Base-by-base conservation (phyloP, 2,797 vertebrate species). In the Tarsius wallacei region DNA sequence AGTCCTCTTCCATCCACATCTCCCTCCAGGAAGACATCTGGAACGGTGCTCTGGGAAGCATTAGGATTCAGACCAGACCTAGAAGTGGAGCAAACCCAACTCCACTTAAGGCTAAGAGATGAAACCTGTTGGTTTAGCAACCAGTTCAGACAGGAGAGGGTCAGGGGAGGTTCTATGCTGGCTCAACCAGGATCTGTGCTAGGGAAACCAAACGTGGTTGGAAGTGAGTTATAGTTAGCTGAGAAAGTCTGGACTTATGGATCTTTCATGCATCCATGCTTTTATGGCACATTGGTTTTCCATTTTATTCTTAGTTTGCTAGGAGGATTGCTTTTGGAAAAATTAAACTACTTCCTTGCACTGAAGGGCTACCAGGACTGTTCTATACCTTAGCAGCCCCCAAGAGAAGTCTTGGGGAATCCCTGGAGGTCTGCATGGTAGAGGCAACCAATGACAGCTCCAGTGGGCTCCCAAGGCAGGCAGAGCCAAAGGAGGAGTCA, bases 241-340 rank as follows among this genome's bases (percentile, higher is more conserved):
- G 55, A 88, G 31, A 26, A 64, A 13, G 92, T 51, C 64, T 28
- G 12, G 31, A 53, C 22, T 36, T 66, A 33, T 42, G 59, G 51
- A 24, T 81, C 49, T 36, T 33, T 90, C 24, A 49, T 24, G 55
- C 63, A 11, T 76, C 36, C 77, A 9, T 66, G 49, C 63, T 36
- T 87, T 74, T 31, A 59, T n/a, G 2, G 17, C 36, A 83, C 77
- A 64, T 21, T 61, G 42, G 16, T 78, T 66, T 73, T 71, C 15
- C 42, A 42, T 42, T 42, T 86, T 90, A 96, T 28, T 11, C 24
- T 64, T 70, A 63, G 24, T 76, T 97, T 88, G 4, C 24, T 87
- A 28, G 73, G 28, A 28, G 87, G 93, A 49, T 6, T 90, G 22
- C 68, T 93, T 84, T 80, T 71, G 17, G 51, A 71, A 86, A 87